These are phyloP conservation scores for Euspilapteryx auroguttella DNA, from an alignment of 2,888 invertebrate species.

Conservation along the genomic window DNA sequence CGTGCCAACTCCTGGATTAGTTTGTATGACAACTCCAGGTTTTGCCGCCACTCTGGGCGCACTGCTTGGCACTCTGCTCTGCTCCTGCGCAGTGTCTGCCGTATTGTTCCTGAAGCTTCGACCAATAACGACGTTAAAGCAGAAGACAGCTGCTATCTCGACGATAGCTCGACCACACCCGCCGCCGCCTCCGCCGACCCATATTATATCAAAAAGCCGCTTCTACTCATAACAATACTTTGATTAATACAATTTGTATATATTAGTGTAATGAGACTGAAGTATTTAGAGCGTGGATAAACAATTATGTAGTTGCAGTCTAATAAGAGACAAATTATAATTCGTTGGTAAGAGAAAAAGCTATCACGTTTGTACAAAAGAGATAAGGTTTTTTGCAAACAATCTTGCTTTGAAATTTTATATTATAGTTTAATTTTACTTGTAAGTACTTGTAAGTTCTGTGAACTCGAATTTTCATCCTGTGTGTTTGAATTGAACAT, in stretches of 20 bases:
- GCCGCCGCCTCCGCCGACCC: conserved; percentile 36
- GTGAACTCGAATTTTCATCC: conserved; percentile 2
- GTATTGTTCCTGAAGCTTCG: conserved; percentile 81
- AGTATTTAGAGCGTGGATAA: conserved; percentile 35
- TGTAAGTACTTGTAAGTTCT: conserved; percentile 4
- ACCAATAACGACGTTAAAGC: conserved; percentile 64
- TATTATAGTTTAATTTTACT: background rate
- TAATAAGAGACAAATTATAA: background rate
- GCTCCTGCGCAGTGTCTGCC: conserved; percentile 84
- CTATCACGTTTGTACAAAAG: background rate
- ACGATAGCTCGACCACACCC: conserved; percentile 49
- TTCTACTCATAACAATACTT: conserved; percentile 66
- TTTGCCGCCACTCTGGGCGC: conserved; percentile 86
- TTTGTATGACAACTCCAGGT: conserved; percentile 94
- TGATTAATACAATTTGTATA: conserved; percentile 48
- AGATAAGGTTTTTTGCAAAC: too few species aligned
- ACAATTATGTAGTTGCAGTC: conserved; percentile 15
- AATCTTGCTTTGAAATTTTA: background rate
- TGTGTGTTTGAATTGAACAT: too few species aligned
- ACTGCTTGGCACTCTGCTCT: conserved; percentile 77
- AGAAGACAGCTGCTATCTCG: conserved; percentile 52
- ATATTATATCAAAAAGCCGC: conserved; percentile 62
- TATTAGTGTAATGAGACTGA: conserved; percentile 60
- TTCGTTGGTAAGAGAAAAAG: too few species aligned
- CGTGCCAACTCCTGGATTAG: conserved; percentile 71